These are phyloP conservation scores for Pristiophorus japonicus DNA, from an alignment of 2,113 vertebrate species.

Conservation along the genomic window DNA sequence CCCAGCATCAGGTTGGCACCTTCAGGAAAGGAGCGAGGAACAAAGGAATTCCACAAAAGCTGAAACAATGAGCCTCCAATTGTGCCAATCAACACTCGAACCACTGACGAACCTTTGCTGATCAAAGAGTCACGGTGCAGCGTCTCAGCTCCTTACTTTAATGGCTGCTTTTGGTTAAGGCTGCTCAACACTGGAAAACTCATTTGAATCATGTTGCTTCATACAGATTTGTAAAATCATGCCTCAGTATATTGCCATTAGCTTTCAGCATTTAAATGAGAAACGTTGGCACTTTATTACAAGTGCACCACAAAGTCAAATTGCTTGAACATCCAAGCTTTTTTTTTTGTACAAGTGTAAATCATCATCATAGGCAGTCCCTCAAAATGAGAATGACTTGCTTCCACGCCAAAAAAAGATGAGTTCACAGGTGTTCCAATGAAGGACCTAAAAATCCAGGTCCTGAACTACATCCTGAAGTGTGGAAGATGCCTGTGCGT, in stretches of 20 bases:
- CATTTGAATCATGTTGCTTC: background rate
- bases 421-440: too few species aligned
- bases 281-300: background rate
- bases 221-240: background rate
- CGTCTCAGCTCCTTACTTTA: background rate
- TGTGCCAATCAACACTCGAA: background rate
- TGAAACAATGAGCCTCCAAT: background rate
- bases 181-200: background rate
- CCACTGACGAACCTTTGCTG: background rate
- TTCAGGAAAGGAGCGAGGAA: background rate
- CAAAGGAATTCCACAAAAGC: background rate
- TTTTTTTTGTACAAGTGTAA: too few species aligned
- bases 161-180: background rate
- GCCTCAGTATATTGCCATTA: background rate
- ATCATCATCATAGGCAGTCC: too few species aligned
- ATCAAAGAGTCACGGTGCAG: background rate
- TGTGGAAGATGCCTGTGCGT: too few species aligned
- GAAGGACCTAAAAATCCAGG: too few species aligned
- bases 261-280: background rate
- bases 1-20: background rate
- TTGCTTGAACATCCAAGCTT: background rate
- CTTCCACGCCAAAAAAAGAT: too few species aligned
- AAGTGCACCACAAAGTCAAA: background rate
- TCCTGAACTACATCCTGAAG: too few species aligned
- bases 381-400: too few species aligned